Percentiles rank a stretch among this genome's conserved stretches.
These are phyloP conservation scores for Pao palembangensis DNA, from an alignment of 2,113 vertebrate genomes.

Conservation along the genomic window DNA sequence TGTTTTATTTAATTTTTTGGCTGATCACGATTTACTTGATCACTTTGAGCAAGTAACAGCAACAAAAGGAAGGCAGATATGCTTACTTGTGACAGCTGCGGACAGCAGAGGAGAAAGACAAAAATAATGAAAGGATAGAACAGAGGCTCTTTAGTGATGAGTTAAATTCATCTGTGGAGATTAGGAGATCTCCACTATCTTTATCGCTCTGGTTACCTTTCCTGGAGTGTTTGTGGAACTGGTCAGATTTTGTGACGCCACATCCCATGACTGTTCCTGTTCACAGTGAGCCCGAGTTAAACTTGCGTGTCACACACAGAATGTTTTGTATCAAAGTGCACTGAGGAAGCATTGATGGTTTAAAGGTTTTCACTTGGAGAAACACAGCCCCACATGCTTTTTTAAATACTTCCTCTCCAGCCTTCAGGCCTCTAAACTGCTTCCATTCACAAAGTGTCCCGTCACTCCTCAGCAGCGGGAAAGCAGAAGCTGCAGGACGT, in stretches of 20 bases:
- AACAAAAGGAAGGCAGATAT: neutral
- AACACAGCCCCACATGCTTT: neutral
- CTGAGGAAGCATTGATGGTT: too few species aligned
- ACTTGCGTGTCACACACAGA: too few species aligned
- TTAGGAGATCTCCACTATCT: too few species aligned
- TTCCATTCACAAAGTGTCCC: neutral
- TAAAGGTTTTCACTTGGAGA: neutral
- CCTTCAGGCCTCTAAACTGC: neutral
- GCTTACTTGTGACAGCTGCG: conserved; percentile 71
- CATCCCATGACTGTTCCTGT: conserved; percentile 76
- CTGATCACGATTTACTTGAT: neutral
- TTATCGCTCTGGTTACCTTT: conserved; percentile 61
- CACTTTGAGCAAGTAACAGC: neutral
- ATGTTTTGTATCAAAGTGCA: too few species aligned
- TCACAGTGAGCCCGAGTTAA: neutral
- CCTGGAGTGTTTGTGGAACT: conserved; percentile 61
- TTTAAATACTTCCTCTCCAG: too few species aligned
- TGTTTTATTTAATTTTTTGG: too few species aligned
- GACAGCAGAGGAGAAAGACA: conserved; percentile 11
- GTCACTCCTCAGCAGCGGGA: conserved; percentile 1
- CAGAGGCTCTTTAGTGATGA: neutral
- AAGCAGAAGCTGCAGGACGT: conserved; percentile 13
- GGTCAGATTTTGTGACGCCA: conserved; percentile 72
- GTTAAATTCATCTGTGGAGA: neutral
- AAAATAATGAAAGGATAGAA: neutral